A percentile compares a stretch with the other conserved stretches of the same genome.
These are phyloP conservation scores for Embidobia sp. DNA, from an alignment of 2,888 invertebrate species.

Conservation along the genomic window DNA sequence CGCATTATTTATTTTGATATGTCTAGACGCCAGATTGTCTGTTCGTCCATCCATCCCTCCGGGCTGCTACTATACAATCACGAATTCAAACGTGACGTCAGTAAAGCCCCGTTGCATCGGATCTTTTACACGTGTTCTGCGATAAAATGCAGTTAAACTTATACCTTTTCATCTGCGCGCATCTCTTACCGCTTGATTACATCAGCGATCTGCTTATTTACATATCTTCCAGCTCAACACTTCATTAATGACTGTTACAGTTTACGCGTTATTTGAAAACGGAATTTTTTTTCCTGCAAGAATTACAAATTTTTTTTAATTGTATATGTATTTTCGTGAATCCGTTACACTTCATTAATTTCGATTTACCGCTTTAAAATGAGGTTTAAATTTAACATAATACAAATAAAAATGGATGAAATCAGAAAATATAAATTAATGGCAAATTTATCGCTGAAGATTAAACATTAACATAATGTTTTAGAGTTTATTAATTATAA, in stretches of 20 bases:
- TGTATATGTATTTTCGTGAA: no score
- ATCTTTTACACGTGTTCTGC: conserved; percentile 47
- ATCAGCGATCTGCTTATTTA: conserved; percentile 5
- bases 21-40: conserved; percentile 81
- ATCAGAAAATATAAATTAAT: no score
- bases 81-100: conserved; percentile 77
- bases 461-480: no score
- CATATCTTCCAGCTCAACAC: neutral
- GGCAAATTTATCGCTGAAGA: no score
- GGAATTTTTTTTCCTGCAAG: no score
- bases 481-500: no score
- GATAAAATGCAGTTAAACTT: conserved; percentile 48
- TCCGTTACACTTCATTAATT: no score
- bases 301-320: no score
- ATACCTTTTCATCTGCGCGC: conserved; percentile 29
- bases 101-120: conserved; percentile 65
- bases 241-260: neutral
- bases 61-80: conserved; percentile 69
- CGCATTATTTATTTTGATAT: conserved; percentile 79
- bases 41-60: conserved; percentile 73
- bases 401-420: no score
- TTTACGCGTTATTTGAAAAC: neutral
- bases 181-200: conserved; percentile 12
- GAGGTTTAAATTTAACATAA: no score
- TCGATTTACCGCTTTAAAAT: no score